Base-by-base conservation (phyloP, 2,797 vertebrate species). In the Bufotes viridis region DNA sequence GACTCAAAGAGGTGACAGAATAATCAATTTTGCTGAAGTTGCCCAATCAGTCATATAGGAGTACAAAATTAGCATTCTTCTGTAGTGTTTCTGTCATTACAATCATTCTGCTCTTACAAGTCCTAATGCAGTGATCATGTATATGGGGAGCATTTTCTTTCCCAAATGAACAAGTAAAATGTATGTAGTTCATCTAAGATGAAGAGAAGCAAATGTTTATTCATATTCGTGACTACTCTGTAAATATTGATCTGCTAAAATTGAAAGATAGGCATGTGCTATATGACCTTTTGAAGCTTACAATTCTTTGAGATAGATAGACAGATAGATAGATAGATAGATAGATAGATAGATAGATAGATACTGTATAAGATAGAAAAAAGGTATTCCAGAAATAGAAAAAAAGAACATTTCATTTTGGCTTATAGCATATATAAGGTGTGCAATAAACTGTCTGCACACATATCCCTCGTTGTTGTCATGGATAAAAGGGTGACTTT, bases 21-120 rank as follows among this genome's bases (percentile, higher is more conserved):
- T 95, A 94, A 97, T 97, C 96, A 96, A 96, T 97, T 96, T 94
- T 94, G 93, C 93, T 94, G 94, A 95, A 93, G 90, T 94, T 90
- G 90, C 92, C 93, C 92, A 81, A 93, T 93, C 92, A 92, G 90
- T 93, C 90, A 88, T 90, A 91, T 12, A 53, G 90, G 86, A 90
- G 90, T 87, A 90, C 90, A 87, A 26, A 91, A 92, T 94, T 94
- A 93, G 88, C 88, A 92, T 93, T 92, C 82, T 69, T 90, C 81
- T 67, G 78, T 75, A 90, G 90, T 93, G 91, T 91, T 89, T 85
- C 90, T 93, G 91, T 93, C 93, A 88, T 92, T 92, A 88, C 72
- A 88, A 82, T 89, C 89, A 87, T 86, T 90, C 90, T 91, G 82
- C 89, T 91, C 78, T 87, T 82, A 89, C 67, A 63, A 65, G 13